Percentiles rank a stretch among this genome's conserved stretches.
Evolutionary conservation across 1,140 invertebrate genomes (phyloP).

Genomic region (Diuraphis noxia): DNA sequence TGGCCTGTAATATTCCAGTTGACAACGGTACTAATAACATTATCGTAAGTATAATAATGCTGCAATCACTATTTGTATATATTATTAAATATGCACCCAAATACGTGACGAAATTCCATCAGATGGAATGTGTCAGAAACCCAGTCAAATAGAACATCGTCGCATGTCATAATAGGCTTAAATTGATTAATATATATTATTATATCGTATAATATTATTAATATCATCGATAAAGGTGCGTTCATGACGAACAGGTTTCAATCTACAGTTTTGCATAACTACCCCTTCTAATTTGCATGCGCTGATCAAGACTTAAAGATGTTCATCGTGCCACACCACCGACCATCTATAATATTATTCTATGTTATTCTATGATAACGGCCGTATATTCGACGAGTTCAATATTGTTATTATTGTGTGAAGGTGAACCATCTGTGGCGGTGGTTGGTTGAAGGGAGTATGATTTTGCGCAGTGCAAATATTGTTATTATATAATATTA

Average conservation of each 20-base stretch:
- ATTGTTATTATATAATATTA: neutral
- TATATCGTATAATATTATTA: slow-evolving; percentile 13
- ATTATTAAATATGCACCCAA: neutral
- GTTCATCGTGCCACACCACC: neutral
- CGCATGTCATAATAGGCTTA: neutral
- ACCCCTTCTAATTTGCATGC: neutral
- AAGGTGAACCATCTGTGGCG: neutral
- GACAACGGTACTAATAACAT: neutral
- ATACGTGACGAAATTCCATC: neutral
- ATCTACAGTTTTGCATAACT: neutral
- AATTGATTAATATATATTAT: neutral
- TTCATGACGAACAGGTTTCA: neutral
- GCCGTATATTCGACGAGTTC: neutral
- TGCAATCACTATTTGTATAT: too few species aligned
- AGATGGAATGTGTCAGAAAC: neutral
- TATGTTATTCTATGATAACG: neutral
- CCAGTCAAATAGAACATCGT: neutral
- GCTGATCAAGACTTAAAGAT: neutral
- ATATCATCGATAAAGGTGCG: neutral
- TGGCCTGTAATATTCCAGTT: neutral
- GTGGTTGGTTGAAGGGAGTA: neutral
- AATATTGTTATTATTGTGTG: neutral
- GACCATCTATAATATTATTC: neutral
- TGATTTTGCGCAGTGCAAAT: neutral
- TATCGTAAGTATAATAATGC: neutral